phyloP scores from a whole-genome alignment of 2,888 invertebrate genomes.

The Ennomos erosarius region DNA sequence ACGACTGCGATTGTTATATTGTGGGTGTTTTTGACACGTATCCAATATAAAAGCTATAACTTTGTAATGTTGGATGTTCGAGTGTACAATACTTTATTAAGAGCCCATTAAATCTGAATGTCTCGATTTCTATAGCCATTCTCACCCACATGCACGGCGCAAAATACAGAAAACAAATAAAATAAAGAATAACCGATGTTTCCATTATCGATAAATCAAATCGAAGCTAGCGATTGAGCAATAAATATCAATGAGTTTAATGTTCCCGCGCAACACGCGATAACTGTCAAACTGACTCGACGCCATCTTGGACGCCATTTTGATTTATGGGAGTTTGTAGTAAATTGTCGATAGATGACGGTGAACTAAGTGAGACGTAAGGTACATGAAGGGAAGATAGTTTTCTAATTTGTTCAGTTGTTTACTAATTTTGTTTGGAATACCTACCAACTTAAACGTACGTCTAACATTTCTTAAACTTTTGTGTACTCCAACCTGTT shows the following conservation, averaged over 20 bases:
- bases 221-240: conserved; percentile 76
- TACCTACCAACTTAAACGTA: too few species aligned
- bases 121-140: conserved; percentile 24
- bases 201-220: conserved; percentile 80
- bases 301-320: conserved; percentile 80
- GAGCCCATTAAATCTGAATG: conserved; percentile 14
- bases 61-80: conserved; percentile 2
- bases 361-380: neutral
- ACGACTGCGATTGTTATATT: neutral
- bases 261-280: conserved; percentile 80
- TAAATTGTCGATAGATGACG: conserved; percentile 71
- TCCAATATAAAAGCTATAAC: conserved; percentile 24
- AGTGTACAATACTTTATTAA: conserved; percentile 16
- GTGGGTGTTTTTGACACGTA: conserved; percentile 15
- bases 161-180: conserved; percentile 28
- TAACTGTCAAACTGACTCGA: conserved; percentile 74
- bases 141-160: conserved; percentile 22
- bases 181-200: conserved; percentile 72
- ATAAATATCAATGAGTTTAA: conserved; percentile 85
- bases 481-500: too few species aligned
- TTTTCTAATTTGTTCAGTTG: neutral
- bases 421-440: too few species aligned
- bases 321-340: conserved; percentile 78
- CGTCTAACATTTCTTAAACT: too few species aligned
- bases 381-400: conserved; percentile 43